These are phyloP conservation scores for Epirrhoe alternata DNA, from an alignment of 2,888 invertebrate genomes.

Conservation along the genomic window DNA sequence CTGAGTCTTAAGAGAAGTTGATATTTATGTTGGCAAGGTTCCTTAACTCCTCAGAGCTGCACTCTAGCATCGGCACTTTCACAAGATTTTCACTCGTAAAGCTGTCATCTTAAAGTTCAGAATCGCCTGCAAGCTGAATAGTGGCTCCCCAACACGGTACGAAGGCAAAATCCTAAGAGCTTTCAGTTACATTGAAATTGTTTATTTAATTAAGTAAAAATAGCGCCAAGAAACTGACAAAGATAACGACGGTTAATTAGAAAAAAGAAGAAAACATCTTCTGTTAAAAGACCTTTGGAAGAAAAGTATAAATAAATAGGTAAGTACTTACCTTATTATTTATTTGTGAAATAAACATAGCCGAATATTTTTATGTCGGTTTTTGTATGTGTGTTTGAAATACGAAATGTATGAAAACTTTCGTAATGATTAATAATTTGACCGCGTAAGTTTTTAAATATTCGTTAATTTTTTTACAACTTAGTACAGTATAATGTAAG, in stretches of 20 bases:
- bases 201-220: slow-evolving; percentile 32
- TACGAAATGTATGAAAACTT: no score
- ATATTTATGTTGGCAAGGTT: slow-evolving; percentile 47
- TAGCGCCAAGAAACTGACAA: not conserved
- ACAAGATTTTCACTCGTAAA: slow-evolving; percentile 27
- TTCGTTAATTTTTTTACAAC: no score
- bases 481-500: no score
- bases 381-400: no score
- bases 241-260: not conserved
- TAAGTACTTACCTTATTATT: no score
- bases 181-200: slow-evolving; percentile 23
- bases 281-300: not conserved
- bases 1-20: slow-evolving; percentile 39
- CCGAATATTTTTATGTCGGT: no score
- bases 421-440: no score
- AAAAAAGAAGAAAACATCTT: not conserved
- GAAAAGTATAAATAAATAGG: not conserved
- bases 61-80: slow-evolving; percentile 29
- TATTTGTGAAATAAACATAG: no score
- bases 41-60: slow-evolving; percentile 42
- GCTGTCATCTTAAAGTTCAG: slow-evolving; percentile 21
- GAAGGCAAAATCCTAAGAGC: slow-evolving; percentile 24
- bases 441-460: no score
- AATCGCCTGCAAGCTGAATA: slow-evolving; percentile 23
- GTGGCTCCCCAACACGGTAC: slow-evolving; percentile 29